A percentile compares a stretch with the other conserved stretches of the same genome.
Evolutionary conservation across 2,113 vertebrate genomes (phyloP).

Genomic region (Halichoerus grypus): DNA sequence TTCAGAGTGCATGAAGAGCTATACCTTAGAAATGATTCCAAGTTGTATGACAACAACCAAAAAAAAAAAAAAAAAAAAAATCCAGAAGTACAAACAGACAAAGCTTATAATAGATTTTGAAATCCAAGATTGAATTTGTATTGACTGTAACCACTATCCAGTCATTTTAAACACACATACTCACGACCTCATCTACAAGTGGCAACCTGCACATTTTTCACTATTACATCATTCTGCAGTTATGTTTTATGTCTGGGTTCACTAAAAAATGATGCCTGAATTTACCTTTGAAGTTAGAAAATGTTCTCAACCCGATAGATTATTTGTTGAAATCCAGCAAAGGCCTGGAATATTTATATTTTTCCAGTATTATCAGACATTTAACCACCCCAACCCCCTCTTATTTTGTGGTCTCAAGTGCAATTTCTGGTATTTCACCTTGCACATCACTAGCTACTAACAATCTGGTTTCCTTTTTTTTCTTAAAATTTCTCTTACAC

Average conservation of each 20-base stretch:
- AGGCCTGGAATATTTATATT: background rate
- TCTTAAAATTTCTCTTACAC: background rate
- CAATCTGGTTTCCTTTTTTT: constrained; percentile 30
- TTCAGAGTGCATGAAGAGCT: background rate
- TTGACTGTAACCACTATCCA: background rate
- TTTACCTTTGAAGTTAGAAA: constrained; percentile 29
- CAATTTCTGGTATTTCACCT: constrained; percentile 14
- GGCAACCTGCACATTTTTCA: background rate
- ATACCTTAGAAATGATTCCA: background rate
- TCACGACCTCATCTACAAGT: constrained; percentile 39
- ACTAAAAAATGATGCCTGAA: background rate
- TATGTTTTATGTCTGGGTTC: constrained; percentile 28
- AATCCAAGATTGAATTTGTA: constrained; percentile 34
- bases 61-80: background rate
- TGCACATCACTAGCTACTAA: background rate
- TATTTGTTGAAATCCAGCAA: constrained; percentile 15
- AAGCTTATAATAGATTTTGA: background rate
- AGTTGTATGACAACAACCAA: background rate
- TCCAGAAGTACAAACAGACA: background rate
- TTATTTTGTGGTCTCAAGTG: background rate
- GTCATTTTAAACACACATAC: constrained; percentile 30
- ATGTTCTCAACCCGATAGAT: background rate
- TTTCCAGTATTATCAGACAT: background rate
- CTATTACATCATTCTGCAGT: constrained; percentile 57
- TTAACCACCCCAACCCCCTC: background rate